A percentile compares a stretch with the other conserved stretches of the same genome.
Evolutionary conservation across 1,140 invertebrate species (phyloP).

Genomic region (Nephila pilipes): DNA sequence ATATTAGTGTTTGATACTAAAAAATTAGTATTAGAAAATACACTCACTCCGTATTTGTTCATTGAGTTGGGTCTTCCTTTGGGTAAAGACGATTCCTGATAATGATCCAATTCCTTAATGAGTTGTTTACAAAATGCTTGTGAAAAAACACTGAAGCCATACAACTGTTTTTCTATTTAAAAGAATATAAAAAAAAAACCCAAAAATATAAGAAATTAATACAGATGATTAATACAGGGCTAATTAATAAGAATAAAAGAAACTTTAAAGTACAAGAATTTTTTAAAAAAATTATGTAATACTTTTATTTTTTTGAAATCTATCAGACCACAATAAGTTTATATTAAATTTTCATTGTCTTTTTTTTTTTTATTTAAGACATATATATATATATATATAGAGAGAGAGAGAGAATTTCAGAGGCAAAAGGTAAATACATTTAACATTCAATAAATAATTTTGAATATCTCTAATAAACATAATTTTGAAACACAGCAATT

Average conservation of each 20-base stretch:
- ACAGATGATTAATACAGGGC: too few species aligned
- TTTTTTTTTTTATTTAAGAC: too few species aligned
- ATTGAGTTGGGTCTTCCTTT: slow-evolving; percentile 83
- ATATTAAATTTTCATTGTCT: neutral
- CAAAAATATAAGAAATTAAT: too few species aligned
- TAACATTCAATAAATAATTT: too few species aligned
- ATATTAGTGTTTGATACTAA: too few species aligned
- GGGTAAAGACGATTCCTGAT: slow-evolving; percentile 81
- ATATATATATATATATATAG: too few species aligned
- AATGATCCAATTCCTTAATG: slow-evolving; percentile 81
- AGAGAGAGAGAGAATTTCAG: too few species aligned
- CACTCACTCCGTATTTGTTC: slow-evolving; percentile 82
- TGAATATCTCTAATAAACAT: too few species aligned
- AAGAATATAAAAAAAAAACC: neutral
- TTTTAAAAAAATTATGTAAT: neutral
- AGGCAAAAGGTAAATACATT: too few species aligned
- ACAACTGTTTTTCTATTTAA: slow-evolving; percentile 76
- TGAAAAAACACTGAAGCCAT: slow-evolving; percentile 81
- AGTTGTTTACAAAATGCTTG: slow-evolving; percentile 81
- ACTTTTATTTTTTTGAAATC: too few species aligned
- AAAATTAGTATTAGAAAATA: neutral
- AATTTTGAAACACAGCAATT: too few species aligned
- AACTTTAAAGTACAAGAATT: neutral
- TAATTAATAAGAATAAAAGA: too few species aligned
- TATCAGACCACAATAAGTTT: neutral